phyloP scores from a whole-genome alignment of 2,888 invertebrate genomes.

The Drosophila algonquin region DNA sequence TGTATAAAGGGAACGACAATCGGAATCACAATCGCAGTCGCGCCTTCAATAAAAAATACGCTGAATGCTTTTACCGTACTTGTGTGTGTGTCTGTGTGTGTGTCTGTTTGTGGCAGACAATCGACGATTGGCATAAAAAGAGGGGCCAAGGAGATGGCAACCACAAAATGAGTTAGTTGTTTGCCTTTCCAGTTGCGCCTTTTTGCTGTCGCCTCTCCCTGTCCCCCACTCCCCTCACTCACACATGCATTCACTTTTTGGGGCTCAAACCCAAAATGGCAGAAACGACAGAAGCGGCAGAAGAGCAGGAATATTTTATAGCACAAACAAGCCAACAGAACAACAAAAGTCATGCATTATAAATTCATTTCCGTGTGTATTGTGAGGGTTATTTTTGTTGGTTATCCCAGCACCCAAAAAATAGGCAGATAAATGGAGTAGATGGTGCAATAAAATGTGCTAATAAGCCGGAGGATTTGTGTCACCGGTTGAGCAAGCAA shows the following conservation, averaged over 20 bases:
- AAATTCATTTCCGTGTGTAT: conserved; percentile 73
- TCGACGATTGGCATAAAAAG: conserved; percentile 73
- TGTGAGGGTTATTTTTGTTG: conserved; percentile 38
- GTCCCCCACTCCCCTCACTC: background rate
- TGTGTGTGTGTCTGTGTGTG: conserved; percentile 7
- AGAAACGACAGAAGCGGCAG: background rate
- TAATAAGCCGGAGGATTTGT: conserved; percentile 70
- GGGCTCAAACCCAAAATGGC: conserved; percentile 24
- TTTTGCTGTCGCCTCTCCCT: conserved; percentile 35
- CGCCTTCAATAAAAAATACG: conserved; percentile 50
- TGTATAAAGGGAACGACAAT: background rate
- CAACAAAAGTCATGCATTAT: conserved; percentile 61
- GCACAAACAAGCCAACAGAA: conserved; percentile 33
- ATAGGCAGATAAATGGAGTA: conserved; percentile 44
- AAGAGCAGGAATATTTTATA: conserved; percentile 29
- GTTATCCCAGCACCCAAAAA: conserved; percentile 11
- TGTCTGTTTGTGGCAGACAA: conserved; percentile 57
- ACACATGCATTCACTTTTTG: conserved; percentile 35
- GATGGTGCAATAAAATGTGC: conserved; percentile 70
- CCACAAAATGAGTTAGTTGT: conserved; percentile 78
- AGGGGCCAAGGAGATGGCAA: conserved; percentile 49
- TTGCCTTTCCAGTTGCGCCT: conserved; percentile 54
- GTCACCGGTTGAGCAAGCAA: conserved; percentile 29
- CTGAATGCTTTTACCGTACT: conserved; percentile 45
- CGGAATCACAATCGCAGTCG: conserved; percentile 59